A percentile compares a stretch with the other conserved stretches of the same genome.
These are phyloP conservation scores for Xylocopa sonorina DNA, from an alignment of 1,140 invertebrate genomes.

Conservation along the genomic window DNA sequence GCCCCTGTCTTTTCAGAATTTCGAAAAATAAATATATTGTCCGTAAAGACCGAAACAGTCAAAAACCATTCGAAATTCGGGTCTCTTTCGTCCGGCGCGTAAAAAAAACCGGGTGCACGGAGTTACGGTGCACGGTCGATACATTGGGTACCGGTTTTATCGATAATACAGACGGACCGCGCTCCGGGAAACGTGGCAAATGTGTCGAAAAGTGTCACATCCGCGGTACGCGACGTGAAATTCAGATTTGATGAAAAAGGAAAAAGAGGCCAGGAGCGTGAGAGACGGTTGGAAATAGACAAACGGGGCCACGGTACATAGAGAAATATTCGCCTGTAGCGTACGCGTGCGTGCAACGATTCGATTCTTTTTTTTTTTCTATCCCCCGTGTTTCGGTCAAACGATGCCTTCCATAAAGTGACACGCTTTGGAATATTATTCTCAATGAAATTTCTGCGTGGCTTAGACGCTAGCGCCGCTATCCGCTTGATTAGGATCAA, in stretches of 20 bases:
- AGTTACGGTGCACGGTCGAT: background rate
- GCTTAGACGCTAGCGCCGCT: background rate
- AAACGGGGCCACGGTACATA: background rate
- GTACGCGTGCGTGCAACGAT: too few species aligned
- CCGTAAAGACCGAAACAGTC: background rate
- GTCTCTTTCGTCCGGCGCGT: background rate
- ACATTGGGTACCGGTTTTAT: slow-evolving; percentile 16
- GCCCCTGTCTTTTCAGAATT: background rate
- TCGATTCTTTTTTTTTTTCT: too few species aligned
- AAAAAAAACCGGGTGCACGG: background rate
- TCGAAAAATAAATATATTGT: background rate
- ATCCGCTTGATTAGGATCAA: slow-evolving; percentile 52
- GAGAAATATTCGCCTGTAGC: slow-evolving; percentile 19
- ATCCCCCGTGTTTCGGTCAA: too few species aligned
- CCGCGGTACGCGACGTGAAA: background rate
- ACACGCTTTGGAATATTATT: slow-evolving; percentile 8
- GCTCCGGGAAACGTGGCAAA: background rate
- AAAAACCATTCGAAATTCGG: background rate
- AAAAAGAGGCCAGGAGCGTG: background rate
- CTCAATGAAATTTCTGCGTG: slow-evolving; percentile 6
- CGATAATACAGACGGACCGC: slow-evolving; percentile 14
- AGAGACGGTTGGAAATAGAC: slow-evolving; percentile 20
- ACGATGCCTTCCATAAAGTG: background rate
- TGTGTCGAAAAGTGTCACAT: slow-evolving; percentile 35
- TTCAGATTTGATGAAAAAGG: slow-evolving; percentile 8